These are phyloP conservation scores for Grammomys surdaster DNA, from an alignment of 2,113 vertebrate genomes.

Conservation along the genomic window DNA sequence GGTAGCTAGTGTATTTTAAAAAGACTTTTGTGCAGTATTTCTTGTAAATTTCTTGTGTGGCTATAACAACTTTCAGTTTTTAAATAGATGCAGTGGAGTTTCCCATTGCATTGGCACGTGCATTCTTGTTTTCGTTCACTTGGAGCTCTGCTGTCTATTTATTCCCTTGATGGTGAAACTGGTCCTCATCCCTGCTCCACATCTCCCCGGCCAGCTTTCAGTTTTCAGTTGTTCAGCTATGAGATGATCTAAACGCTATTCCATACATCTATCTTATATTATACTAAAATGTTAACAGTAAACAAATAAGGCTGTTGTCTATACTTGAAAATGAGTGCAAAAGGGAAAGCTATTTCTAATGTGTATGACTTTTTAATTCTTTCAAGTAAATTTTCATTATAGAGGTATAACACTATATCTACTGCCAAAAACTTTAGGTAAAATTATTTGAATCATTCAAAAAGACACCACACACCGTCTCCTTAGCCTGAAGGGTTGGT, in stretches of 20 bases:
- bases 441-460: not conserved
- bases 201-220: not conserved
- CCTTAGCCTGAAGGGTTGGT: not conserved
- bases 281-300: not conserved
- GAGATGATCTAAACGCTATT: not conserved
- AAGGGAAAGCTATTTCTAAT: not conserved
- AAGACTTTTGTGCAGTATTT: not conserved
- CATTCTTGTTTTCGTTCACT: not conserved
- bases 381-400: not conserved
- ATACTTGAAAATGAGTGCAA: not conserved
- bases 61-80: not conserved
- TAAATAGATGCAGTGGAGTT: not conserved
- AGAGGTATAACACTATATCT: not conserved
- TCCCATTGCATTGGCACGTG: not conserved
- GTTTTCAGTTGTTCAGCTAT: not conserved
- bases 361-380: not conserved
- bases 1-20: not conserved
- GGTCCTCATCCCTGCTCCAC: not conserved
- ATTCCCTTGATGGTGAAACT: not conserved
- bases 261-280: not conserved
- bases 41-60: not conserved
- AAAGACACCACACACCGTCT: not conserved
- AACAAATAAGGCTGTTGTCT: conserved; percentile 1
- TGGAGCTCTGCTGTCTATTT: not conserved
- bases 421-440: not conserved